A percentile compares a stretch with the other conserved stretches of the same genome.
These are phyloP conservation scores for Drosophila tani DNA, from an alignment of 1,140 invertebrate genomes.

Conservation along the genomic window DNA sequence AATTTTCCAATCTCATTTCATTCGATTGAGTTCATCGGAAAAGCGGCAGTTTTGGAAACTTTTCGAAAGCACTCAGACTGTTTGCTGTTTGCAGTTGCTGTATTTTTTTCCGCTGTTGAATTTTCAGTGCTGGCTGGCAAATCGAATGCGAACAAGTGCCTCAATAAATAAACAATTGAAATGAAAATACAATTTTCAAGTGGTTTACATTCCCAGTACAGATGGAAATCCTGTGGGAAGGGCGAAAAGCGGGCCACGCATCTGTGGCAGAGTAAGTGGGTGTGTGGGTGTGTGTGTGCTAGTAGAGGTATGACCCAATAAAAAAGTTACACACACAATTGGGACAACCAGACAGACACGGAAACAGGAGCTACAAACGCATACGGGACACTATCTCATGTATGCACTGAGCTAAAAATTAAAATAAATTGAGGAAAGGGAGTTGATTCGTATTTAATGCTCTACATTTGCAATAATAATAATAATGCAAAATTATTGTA, in stretches of 20 bases:
- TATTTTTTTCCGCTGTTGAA: slow-evolving; percentile 31
- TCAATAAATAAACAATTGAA: slow-evolving; percentile 84
- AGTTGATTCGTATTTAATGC: no score
- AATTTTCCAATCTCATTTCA: slow-evolving; percentile 22
- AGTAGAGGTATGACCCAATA: slow-evolving; percentile 70
- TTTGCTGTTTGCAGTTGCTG: slow-evolving; percentile 23
- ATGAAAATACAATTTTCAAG: slow-evolving; percentile 84
- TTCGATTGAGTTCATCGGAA: slow-evolving; percentile 2
- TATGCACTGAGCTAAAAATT: slow-evolving; percentile 5
- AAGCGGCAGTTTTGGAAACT: slow-evolving; percentile 25
- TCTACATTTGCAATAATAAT: neutral
- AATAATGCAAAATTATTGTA: neutral
- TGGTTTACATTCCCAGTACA: slow-evolving; percentile 67
- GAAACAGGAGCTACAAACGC: slow-evolving; percentile 13
- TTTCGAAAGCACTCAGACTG: slow-evolving; percentile 15
- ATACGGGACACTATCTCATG: slow-evolving; percentile 29
- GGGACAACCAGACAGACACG: slow-evolving; percentile 22
- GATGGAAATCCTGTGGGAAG: slow-evolving; percentile 48
- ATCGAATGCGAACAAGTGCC: slow-evolving; percentile 82
- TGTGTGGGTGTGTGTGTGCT: slow-evolving; percentile 13
- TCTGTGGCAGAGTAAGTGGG: slow-evolving; percentile 7
- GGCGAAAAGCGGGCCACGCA: slow-evolving; percentile 17
- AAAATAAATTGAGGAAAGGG: no score
- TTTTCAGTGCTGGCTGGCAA: slow-evolving; percentile 55
- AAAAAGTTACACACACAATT: slow-evolving; percentile 57